Evolutionary conservation across 2,888 invertebrate species (phyloP), one percentile per base, ranked within the genome.

Genomic region (Phalera bucephala): DNA sequence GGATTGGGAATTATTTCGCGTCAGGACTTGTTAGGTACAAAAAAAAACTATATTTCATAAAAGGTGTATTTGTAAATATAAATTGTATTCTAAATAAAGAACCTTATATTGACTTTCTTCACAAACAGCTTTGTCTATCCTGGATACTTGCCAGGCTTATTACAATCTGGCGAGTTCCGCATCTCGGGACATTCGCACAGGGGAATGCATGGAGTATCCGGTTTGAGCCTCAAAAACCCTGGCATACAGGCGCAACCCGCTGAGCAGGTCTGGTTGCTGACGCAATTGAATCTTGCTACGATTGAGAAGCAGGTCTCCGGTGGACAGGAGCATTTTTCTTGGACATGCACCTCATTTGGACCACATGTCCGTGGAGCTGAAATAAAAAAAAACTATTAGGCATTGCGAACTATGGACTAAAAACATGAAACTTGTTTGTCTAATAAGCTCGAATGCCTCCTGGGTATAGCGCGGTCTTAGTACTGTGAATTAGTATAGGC

Each of bases 231-330:
- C 4, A 58, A 33, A 39, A 36, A 67, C 1, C 60, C 63, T n/a
- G 55, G 17, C 31, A 51, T 53, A 38, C 70, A 72, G 1, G 45
- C 44, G 26, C 67, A 72, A 4, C 60, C 57, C 0, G 56, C 36
- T 12, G 29, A 9, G 10, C 57, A 55, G 0, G 41, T 33, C 3
- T 43, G 45, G 1, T 33, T 25, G 1, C 32, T 43, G 3, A 31
- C 27, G 19, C 71, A 72, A 9, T 52, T 45, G 23, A 40, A 56
- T 6, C 9, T 42, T 0, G 56, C 51, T 1, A 54, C 17, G n/a
- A 59, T 13, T 1, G 59, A 57, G 0, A 47, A 1, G 32, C 70
- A 71, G 0, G 37, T 37, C 8, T 70, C 62, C 0, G 67, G 62
- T 2, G 71, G 67, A 23, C 70, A 72, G 6, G 34, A 25, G 7